phyloP scores from a whole-genome alignment of 2,797 vertebrate genomes.

The Poeciliopsis gracilis region DNA sequence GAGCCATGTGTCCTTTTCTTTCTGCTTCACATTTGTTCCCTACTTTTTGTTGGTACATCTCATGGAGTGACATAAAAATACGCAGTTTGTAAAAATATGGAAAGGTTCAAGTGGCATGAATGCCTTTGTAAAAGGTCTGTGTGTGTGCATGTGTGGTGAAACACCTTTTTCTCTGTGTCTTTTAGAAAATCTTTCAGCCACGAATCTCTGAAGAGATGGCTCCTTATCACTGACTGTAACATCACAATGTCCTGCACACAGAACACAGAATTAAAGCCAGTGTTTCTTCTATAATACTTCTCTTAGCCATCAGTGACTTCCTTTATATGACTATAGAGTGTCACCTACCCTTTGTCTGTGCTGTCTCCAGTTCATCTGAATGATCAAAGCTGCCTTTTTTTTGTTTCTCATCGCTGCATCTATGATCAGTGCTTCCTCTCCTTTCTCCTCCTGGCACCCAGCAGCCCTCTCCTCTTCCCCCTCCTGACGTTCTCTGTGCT shows the following conservation, averaged over 20 bases:
- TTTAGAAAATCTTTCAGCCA: conserved; percentile 55
- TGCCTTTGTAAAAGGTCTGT: not conserved
- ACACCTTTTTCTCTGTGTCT: conserved; percentile 73
- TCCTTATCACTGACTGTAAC: conserved; percentile 86
- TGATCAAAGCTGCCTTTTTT: conserved; percentile 77
- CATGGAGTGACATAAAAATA: not conserved
- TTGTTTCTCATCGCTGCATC: conserved; percentile 13
- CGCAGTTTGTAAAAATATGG: not conserved
- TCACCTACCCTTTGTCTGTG: conserved; percentile 77
- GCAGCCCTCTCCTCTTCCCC: conserved; percentile 49
- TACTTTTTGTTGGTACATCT: not conserved
- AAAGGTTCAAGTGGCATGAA: not conserved
- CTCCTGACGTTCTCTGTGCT: conserved; percentile 52
- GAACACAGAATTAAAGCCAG: conserved; percentile 14
- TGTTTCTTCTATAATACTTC: conserved; percentile 16
- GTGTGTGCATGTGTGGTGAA: conserved; percentile 2
- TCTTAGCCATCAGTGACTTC: conserved; percentile 6
- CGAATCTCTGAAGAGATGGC: conserved; percentile 79
- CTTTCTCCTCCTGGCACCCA: conserved; percentile 23
- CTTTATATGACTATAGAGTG: conserved; percentile 15
- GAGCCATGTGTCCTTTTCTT: not conserved
- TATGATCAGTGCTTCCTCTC: not conserved
- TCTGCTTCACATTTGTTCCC: not conserved
- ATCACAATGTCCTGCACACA: conserved; percentile 73
- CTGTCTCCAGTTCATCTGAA: conserved; percentile 83